Base-by-base conservation (phyloP, 2,797 vertebrate genomes). In the Brachyrhaphis roseni region DNA sequence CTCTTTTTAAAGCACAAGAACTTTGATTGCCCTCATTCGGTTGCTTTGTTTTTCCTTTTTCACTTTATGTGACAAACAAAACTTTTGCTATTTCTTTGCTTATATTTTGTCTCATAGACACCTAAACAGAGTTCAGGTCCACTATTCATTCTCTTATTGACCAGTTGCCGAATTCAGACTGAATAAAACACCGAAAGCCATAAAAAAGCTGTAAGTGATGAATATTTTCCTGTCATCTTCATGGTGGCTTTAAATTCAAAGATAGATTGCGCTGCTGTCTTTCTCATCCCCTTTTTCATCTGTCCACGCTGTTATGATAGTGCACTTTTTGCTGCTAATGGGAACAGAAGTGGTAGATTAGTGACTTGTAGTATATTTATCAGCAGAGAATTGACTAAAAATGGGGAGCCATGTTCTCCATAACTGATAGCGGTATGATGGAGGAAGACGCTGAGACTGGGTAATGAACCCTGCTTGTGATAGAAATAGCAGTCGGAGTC, bases 391-490 rank as follows among this genome's bases (percentile, higher is more conserved):
- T 78, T 0, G 31, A 83, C 78, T 84, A 79, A 85, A 84, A 62
- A 84, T 66, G 39, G 68, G 80, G 83, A 86, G 84, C 74, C 80
- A 77, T 78, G 78, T 70, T 84, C 76, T 84, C 55, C 75, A 78
- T 84, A 74, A 92, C 84, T 88, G 89, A 89, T 82, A 84, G 79
- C 43, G 76, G 88, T 90, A 85, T 82, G 81, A 93, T 86, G 82
- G 79, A 78, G 87, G 74, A 82, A 81, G 83, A 87, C 41, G 82
- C 85, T 89, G 81, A 55, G 81, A 91, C 86, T 86, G 90, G 87
- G 77, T 93, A 92, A 92, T 89, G 87, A 93, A 79, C 85, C 89
- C 88, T 87, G 83, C 80, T 62, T 62, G 39, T 66, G 80, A 72
- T 75, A 71, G 76, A 78, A 87, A 82, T 72, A 59, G 64, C 78